phyloP scores from a whole-genome alignment of 2,888 invertebrate genomes.

The Terebella lapidaria region DNA sequence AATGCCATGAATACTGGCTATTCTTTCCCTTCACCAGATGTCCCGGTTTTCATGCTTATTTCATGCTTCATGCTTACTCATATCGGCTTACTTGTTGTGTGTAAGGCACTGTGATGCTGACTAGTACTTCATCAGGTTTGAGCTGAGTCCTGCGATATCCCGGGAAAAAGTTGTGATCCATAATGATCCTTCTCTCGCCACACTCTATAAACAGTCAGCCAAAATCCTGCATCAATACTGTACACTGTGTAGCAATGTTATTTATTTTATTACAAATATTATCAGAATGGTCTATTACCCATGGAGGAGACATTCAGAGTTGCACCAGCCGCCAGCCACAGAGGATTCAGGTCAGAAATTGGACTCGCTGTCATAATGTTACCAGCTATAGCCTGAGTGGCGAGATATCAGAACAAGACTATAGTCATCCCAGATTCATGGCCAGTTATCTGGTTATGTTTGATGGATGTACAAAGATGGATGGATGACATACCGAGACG shows the following conservation, averaged over 20 bases:
- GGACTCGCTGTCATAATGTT: conserved; percentile 94
- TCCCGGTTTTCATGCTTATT: no score
- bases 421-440: no score
- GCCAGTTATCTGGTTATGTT: no score
- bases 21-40: background rate
- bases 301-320: conserved; percentile 30
- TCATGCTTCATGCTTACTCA: no score
- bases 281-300: conserved; percentile 27
- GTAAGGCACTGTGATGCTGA: conserved; percentile 74
- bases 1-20: background rate
- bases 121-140: conserved; percentile 71
- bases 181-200: conserved; percentile 55
- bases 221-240: no score
- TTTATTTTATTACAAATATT: no score
- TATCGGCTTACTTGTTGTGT: conserved; percentile 38
- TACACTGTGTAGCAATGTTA: no score
- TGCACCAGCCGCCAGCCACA: conserved; percentile 71
- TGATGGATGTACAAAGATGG: no score
- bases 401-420: conserved; percentile 25
- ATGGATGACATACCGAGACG: conserved; percentile 67
- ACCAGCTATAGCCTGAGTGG: conserved; percentile 79
- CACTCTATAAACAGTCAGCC: no score
- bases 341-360: conserved; percentile 91
- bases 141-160: conserved; percentile 77
- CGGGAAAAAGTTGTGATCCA: conserved; percentile 76